Evolutionary conservation across 2,113 vertebrate species (phyloP).

Genomic region (Ammospiza caudacuta): DNA sequence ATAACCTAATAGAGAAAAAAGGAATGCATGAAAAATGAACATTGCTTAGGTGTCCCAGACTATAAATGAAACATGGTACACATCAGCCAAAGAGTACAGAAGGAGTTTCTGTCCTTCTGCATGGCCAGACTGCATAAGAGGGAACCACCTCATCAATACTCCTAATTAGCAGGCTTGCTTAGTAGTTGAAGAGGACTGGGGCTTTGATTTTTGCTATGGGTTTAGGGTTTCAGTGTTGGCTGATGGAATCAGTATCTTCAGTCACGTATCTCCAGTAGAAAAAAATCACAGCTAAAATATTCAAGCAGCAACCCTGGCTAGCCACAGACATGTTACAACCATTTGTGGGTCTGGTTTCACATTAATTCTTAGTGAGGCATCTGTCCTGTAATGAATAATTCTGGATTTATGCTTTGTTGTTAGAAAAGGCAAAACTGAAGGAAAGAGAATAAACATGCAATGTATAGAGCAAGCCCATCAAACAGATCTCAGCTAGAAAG

Average conservation of each 20-base stretch:
- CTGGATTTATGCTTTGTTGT: background rate
- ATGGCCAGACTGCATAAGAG: background rate
- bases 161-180: background rate
- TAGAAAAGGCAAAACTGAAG: background rate
- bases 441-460: background rate
- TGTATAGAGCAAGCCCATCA: background rate
- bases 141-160: background rate
- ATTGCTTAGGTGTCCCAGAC: background rate
- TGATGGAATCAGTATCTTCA: background rate
- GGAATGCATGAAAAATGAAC: background rate
- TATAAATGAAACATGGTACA: background rate
- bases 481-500: background rate
- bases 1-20: conserved; percentile 81
- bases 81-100: background rate
- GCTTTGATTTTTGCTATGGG: background rate
- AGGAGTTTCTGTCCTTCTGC: background rate
- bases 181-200: background rate
- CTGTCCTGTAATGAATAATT: background rate
- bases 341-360: background rate
- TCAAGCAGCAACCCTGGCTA: background rate
- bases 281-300: background rate
- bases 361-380: background rate
- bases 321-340: background rate
- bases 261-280: background rate
- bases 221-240: background rate